A percentile compares a stretch with the other conserved stretches of the same genome.
phyloP scores from a whole-genome alignment of 1,140 invertebrate species.

The Danaus plexippus region DNA sequence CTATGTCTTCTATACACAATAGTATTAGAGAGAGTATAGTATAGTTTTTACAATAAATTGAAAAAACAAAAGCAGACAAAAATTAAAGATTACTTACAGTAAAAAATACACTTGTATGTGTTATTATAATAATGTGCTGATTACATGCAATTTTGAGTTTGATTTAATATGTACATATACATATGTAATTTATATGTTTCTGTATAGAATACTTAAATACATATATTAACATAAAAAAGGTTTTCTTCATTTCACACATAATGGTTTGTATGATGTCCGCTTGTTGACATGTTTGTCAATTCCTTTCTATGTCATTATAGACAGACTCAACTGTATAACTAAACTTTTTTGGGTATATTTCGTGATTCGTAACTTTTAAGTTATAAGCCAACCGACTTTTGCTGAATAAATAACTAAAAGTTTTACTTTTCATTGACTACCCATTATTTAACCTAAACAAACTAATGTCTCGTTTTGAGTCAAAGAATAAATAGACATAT shows the following conservation, averaged over 20 bases:
- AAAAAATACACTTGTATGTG: slow-evolving; percentile 12
- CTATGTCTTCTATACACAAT: slow-evolving; percentile 21
- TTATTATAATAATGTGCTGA: slow-evolving; percentile 14
- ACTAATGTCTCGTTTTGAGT: too few relatives aligned
- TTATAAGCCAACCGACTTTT: too few relatives aligned
- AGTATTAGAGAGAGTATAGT: slow-evolving; percentile 5
- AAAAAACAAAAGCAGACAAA: slow-evolving; percentile 13
- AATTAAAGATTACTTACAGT: slow-evolving; percentile 13
- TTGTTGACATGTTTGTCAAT: slow-evolving; percentile 9
- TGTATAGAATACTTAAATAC: slow-evolving; percentile 12
- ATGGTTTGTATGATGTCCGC: too few relatives aligned
- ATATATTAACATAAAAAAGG: too few relatives aligned
- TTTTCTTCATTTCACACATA: too few relatives aligned
- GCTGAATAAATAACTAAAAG: too few relatives aligned
- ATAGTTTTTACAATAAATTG: slow-evolving; percentile 9
- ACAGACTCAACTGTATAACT: slow-evolving; percentile 7
- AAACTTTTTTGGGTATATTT: background rate
- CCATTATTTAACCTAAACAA: too few relatives aligned
- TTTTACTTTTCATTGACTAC: too few relatives aligned
- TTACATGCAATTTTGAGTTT: slow-evolving; percentile 11
- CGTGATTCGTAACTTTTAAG: slow-evolving; percentile 2
- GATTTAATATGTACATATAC: slow-evolving; percentile 5
- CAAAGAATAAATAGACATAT: too few relatives aligned
- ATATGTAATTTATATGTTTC: too few relatives aligned
- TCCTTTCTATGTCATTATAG: slow-evolving; percentile 9